Evolutionary conservation across 2,797 vertebrate species (phyloP).

Genomic region (Rhynchonycteris naso): DNA sequence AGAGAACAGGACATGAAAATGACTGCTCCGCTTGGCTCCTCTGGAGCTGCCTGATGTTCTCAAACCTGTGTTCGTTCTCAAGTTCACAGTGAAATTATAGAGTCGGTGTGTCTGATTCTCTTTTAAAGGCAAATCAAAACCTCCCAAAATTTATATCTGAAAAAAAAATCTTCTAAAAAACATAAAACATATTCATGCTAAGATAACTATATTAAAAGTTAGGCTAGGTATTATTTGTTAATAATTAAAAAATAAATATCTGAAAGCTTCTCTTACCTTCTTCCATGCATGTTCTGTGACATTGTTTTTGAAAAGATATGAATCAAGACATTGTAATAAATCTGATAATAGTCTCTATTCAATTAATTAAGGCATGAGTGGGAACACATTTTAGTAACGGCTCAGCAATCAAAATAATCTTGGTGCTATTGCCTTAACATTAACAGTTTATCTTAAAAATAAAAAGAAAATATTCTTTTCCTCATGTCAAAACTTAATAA

Average conservation of each 20-base stretch:
- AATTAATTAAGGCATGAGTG: constrained; percentile 81
- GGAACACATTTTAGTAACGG: constrained; percentile 82
- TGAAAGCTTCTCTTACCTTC: constrained; percentile 90
- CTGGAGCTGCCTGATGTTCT: neutral
- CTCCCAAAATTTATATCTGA: constrained; percentile 57
- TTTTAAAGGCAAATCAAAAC: constrained; percentile 61
- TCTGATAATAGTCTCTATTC: constrained; percentile 81
- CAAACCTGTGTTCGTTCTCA: neutral
- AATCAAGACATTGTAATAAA: constrained; percentile 87
- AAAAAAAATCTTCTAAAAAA: constrained; percentile 75
- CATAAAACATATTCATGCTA: constrained; percentile 97
- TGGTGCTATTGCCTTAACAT: constrained; percentile 82
- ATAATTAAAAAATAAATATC: constrained; percentile 86
- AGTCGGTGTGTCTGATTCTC: constrained; percentile 59
- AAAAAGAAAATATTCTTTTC: constrained; percentile 81
- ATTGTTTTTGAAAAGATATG: constrained; percentile 95
- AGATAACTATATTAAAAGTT: constrained; percentile 91
- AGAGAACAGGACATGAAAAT: constrained; percentile 54
- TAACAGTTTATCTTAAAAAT: constrained; percentile 84
- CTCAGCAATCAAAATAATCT: constrained; percentile 82
- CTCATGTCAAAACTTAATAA: constrained; percentile 83
- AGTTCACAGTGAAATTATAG: constrained; percentile 15
- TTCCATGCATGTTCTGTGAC: constrained; percentile 97
- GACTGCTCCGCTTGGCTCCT: constrained; percentile 76
- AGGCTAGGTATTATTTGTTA: constrained; percentile 92